phyloP scores from a whole-genome alignment of 2,113 vertebrate species.

The Recurvirostra avosetta region DNA sequence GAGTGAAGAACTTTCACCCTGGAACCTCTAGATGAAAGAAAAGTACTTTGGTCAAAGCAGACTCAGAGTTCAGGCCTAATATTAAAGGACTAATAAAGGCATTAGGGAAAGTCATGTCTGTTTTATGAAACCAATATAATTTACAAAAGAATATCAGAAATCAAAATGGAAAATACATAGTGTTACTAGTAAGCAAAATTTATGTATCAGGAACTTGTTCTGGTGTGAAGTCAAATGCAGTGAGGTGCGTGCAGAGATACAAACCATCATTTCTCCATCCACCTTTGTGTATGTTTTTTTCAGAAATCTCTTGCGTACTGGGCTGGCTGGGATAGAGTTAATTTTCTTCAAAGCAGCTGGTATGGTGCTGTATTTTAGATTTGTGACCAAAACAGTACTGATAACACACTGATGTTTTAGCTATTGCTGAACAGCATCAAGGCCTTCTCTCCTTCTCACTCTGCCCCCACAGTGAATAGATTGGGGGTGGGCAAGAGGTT shows the following conservation, averaged over 20 bases:
- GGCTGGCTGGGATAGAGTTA: background rate
- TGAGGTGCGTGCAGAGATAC: background rate
- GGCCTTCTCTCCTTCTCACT: background rate
- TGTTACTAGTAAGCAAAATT: background rate
- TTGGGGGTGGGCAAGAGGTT: rapidly evolving
- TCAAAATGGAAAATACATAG: background rate
- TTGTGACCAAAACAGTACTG: background rate
- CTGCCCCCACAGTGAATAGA: background rate
- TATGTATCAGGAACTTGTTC: background rate
- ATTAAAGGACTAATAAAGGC: background rate
- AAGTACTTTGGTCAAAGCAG: background rate
- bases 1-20: background rate
- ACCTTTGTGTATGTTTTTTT: background rate
- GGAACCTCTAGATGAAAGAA: background rate
- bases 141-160: background rate
- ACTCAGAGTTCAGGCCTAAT: background rate
- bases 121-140: background rate
- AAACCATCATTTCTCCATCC: background rate
- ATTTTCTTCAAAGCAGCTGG: background rate
- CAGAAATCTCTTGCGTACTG: background rate
- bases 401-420: background rate
- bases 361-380: background rate
- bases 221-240: background rate
- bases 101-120: background rate
- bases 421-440: background rate